Evolutionary conservation across 2,797 vertebrate genomes (phyloP).

Genomic region (Ctenosaura bakeri): DNA sequence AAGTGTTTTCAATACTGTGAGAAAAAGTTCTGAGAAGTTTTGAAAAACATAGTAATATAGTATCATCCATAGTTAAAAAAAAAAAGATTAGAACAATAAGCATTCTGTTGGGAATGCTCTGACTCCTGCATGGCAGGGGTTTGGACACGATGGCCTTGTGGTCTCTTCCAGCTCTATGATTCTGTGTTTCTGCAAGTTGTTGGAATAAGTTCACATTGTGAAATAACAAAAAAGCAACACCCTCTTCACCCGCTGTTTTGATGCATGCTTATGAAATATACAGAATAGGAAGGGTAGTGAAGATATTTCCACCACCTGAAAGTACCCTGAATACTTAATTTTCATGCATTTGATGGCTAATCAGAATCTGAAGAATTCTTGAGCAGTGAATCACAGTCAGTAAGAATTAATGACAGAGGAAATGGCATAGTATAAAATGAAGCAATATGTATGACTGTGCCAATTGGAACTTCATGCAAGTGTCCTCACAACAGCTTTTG

Average conservation of each 20-base stretch:
- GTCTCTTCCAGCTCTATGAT: too few relatives aligned
- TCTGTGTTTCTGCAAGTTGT: slow-evolving; percentile 19
- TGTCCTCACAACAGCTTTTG: slow-evolving; percentile 74
- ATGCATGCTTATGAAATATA: background rate
- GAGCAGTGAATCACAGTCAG: slow-evolving; percentile 57
- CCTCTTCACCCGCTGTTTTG: background rate
- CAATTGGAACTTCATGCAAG: slow-evolving; percentile 79
- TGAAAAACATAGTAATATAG: background rate
- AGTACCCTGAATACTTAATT: slow-evolving; percentile 17
- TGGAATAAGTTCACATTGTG: background rate
- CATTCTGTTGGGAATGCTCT: too few relatives aligned
- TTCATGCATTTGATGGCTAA: slow-evolving; percentile 73
- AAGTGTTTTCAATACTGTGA: background rate
- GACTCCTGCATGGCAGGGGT: too few relatives aligned
- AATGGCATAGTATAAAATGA: slow-evolving; percentile 67
- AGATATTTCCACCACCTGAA: background rate
- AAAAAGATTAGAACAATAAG: slow-evolving; percentile 63
- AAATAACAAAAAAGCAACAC: background rate
- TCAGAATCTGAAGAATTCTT: slow-evolving; percentile 57
- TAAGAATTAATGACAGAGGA: slow-evolving; percentile 67
- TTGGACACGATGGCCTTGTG: too few relatives aligned
- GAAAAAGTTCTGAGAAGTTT: background rate
- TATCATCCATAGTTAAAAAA: background rate
- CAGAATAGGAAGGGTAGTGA: background rate
- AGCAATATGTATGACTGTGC: slow-evolving; percentile 74